Evolutionary conservation across 2,888 invertebrate genomes (phyloP).

Genomic region (Thelaira solivaga): DNA sequence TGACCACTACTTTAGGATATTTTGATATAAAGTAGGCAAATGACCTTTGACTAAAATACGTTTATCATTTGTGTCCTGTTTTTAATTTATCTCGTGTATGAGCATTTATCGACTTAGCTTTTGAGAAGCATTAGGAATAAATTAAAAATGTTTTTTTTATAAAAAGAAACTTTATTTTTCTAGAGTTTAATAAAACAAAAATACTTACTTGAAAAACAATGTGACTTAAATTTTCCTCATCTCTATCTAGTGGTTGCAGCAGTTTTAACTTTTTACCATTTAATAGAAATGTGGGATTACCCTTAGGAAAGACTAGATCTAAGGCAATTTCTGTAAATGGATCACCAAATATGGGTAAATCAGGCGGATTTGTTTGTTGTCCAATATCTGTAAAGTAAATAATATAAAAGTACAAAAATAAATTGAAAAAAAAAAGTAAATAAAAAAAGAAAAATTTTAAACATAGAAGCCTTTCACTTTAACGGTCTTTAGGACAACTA

Average conservation of each 20-base stretch:
- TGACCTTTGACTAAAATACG: too few species aligned
- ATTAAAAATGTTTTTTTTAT: background rate
- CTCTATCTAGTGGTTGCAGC: slow-evolving; percentile 88
- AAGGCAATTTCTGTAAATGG: slow-evolving; percentile 87
- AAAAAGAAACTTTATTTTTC: background rate
- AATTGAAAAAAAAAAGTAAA: too few species aligned
- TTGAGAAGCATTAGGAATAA: too few species aligned
- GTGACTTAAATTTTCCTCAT: slow-evolving; percentile 90
- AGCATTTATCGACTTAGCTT: too few species aligned
- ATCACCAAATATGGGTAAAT: slow-evolving; percentile 90
- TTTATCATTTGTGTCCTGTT: too few species aligned
- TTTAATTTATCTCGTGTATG: too few species aligned
- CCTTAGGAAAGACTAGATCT: slow-evolving; percentile 88
- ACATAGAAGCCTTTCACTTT: slow-evolving; percentile 52
- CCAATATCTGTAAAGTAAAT: slow-evolving; percentile 81
- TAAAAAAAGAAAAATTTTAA: too few species aligned
- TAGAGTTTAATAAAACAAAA: background rate
- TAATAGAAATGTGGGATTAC: slow-evolving; percentile 86
- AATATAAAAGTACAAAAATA: too few species aligned
- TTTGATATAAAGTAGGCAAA: too few species aligned
- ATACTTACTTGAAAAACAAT: slow-evolving; percentile 89
- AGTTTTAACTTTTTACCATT: slow-evolving; percentile 89
- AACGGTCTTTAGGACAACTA: slow-evolving; percentile 31
- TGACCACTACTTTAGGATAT: too few species aligned
- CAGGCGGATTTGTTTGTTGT: slow-evolving; percentile 88